Evolutionary conservation across 53 echinoderm and acorn worm species (phyloP), one percentile per base, ranked within the genome.

Genomic region (Patiria pectinifera): DNA sequence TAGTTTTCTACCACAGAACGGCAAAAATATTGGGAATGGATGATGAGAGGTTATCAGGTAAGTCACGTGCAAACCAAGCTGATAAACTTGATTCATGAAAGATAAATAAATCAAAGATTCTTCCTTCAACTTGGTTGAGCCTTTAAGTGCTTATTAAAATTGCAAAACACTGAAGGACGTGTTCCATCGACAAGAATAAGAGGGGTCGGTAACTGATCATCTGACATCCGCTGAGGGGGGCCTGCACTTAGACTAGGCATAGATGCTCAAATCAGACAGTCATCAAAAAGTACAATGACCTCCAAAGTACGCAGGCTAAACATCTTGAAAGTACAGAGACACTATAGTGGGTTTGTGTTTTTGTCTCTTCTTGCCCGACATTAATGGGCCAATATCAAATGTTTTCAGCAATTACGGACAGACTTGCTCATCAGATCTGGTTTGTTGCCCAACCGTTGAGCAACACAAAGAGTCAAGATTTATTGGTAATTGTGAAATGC

Each of bases 241-340:
- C 61, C 15, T 59, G 87, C 87, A 87, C 87, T 87, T 46, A 72
- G 49, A 47, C 76, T 71, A 86, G 21, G 45, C 49, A 86, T 74
- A 86, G 35, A 74, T 71, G 48, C 18, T 15, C 46, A 45, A 45
- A 69, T 86, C 71, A 86, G 46, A 23, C 14, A 71, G 71, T 47
- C 43, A 6, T 49, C 53, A 78, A 60, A 87, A 35, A 87, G 87
- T 87, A 87, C 87, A 87, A 11, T 87, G 87, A 87, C 87, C 87
- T 78, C 24, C 18, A 26, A 24, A 58, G 78, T 59, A 76, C 48
- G 66, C 72, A 19, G 14, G 53, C 60, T 59, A 60, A 44, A 18
- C 19, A 74, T 74, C 74, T 74, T 85, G 76, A 87, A 87, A 87
- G 87, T 87, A 87, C 87, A 87, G 75, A 87, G 87, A 87, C 87